phyloP scores from a whole-genome alignment of 2,888 invertebrate species.

The Athalia cordata region DNA sequence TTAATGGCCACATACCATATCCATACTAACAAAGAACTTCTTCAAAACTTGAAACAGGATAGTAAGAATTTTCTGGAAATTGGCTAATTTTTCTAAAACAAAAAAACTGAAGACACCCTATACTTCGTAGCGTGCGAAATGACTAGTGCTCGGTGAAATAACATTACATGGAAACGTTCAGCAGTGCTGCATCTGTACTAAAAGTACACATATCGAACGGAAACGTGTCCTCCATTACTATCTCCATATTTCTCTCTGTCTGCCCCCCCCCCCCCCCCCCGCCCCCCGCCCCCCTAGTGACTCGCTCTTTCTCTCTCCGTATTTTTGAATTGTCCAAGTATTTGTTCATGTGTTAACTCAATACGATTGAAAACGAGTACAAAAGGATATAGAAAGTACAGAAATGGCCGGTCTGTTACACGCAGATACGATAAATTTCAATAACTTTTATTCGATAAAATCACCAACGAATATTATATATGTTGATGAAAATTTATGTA shows the following conservation, averaged over 20 bases:
- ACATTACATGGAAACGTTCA: constrained; percentile 23
- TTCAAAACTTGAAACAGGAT: too few relatives aligned
- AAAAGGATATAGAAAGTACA: background rate
- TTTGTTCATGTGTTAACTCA: constrained; percentile 48
- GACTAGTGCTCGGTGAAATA: background rate
- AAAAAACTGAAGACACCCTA: background rate
- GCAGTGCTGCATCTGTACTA: background rate
- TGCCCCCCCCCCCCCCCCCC: too few relatives aligned
- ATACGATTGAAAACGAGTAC: constrained; percentile 41
- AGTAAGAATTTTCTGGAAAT: too few relatives aligned
- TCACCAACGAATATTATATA: constrained; percentile 57
- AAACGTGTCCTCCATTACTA: constrained; percentile 8
- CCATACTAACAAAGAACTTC: too few relatives aligned
- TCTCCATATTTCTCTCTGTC: too few relatives aligned
- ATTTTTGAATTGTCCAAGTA: constrained; percentile 9
- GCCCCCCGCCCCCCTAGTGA: too few relatives aligned
- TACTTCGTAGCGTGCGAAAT: background rate
- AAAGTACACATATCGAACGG: constrained; percentile 7
- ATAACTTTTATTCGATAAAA: constrained; percentile 66
- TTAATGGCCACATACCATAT: background rate
- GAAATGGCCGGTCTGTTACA: constrained; percentile 55
- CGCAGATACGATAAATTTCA: constrained; percentile 62
- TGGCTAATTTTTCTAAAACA: too few relatives aligned
- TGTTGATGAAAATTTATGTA: constrained; percentile 54
- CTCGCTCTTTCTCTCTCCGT: background rate